Evolutionary conservation across 2,113 vertebrate species (phyloP), one percentile per base, ranked within the genome.

Genomic region (Aspiorhynchus laticeps): DNA sequence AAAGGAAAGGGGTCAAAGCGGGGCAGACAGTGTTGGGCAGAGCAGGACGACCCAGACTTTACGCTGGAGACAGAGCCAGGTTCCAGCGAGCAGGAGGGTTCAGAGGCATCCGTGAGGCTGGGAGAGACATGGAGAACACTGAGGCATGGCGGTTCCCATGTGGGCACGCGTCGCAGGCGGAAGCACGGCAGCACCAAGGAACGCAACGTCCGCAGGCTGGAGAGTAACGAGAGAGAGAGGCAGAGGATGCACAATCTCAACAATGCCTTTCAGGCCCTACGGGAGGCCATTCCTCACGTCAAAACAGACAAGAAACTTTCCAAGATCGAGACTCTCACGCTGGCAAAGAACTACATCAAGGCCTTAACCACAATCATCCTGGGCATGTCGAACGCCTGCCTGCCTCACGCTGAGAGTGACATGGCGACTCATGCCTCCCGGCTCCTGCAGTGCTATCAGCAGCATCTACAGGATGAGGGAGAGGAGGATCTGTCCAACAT

Each of bases 231-330:
- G 92, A 93, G 98, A 0, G 98, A 99, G 90, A 95, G 98, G 28
- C 97, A 99, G 93, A 95, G 98, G 38, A 99, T 99, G 98, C 98
- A 99, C 95, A 99, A 99, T 89, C 97, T 99, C 85, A 99, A 99
- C 95, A 98, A 98, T 0, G 98, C 98, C 0, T 99, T 99, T 93
- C 98, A 99, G 91, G 98, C 97, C 0, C 80, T 99, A 87, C 94
- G 97, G 0, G 98, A 99, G 93, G 96, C 97, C 90, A 99, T 99
- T 91, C 98, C 98, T 0, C 98, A 99, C 0, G 97, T 99, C 77
- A 95, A 97, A 15, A 97, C 96, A 0, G 98, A 98, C 91, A 98
- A 97, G 93, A 99, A 99, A 88, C 96, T 99, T 5, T 99, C 98
- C 92, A 99, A 99, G 94, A 98, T 99, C 3, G 98, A 99, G 94